A percentile compares a stretch with the other conserved stretches of the same genome.
Evolutionary conservation across 2,888 invertebrate species (phyloP).

Genomic region (Meiosimyza decipiens): DNA sequence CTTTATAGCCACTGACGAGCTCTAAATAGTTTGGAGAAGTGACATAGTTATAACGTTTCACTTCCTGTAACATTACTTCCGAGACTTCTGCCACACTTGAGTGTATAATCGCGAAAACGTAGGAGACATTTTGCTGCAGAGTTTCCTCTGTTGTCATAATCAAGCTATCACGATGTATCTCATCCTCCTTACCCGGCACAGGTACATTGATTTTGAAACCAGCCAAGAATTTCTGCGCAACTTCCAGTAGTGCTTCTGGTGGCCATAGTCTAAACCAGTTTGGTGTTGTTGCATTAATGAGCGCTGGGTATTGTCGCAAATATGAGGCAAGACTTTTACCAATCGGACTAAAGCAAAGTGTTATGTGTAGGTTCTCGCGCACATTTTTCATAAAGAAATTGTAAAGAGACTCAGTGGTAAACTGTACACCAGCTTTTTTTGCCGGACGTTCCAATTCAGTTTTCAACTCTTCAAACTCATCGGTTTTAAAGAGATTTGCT

Average conservation of each 20-base stretch:
- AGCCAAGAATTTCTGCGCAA: conserved; percentile 83
- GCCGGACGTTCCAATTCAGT: conserved; percentile 57
- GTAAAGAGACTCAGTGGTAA: conserved; percentile 78
- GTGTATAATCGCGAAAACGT: conserved; percentile 84
- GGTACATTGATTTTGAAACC: conserved; percentile 78
- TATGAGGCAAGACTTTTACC: conserved; percentile 84
- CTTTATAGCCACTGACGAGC: conserved; percentile 84
- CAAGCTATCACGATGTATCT: conserved; percentile 51
- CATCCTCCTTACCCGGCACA: conserved; percentile 71
- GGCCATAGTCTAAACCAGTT: conserved; percentile 95
- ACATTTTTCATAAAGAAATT: conserved; percentile 82
- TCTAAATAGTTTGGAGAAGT: conserved; percentile 91
- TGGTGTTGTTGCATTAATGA: conserved; percentile 88
- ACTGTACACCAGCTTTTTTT: conserved; percentile 65
- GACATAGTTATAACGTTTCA: conserved; percentile 86
- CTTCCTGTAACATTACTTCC: conserved; percentile 78
- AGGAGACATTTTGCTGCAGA: conserved; percentile 76
- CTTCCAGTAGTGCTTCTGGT: conserved; percentile 86
- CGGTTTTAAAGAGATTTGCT: conserved; percentile 86
- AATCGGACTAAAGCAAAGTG: conserved; percentile 89
- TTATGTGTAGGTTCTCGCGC: conserved; percentile 80
- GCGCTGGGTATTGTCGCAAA: conserved; percentile 86
- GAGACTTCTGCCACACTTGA: conserved; percentile 82
- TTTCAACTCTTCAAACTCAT: conserved; percentile 83
- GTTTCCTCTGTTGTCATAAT: conserved; percentile 69